Evolutionary conservation across 2,888 invertebrate species (phyloP).

Genomic region (Diabrotica balteata): DNA sequence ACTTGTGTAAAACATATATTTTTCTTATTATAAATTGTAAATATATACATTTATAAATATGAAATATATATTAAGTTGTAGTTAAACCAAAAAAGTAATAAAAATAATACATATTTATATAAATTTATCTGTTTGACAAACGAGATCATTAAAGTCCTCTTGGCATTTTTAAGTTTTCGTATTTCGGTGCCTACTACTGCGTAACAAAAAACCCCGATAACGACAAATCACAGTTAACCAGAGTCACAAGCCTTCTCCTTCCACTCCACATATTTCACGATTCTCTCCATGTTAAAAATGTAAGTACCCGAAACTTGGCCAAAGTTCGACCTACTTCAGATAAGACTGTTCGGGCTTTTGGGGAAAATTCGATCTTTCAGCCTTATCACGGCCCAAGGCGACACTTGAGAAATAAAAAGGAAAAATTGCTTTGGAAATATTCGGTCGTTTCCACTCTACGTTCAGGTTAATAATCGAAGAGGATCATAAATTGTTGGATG

Average conservation of each 20-base stretch:
- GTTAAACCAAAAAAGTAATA: no score
- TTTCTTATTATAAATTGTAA: no score
- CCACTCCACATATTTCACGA: conserved; percentile 14
- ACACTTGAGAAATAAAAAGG: conserved; percentile 46
- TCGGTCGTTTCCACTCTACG: conserved; percentile 38
- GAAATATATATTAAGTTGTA: no score
- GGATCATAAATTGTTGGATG: conserved; percentile 32
- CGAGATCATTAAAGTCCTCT: no score
- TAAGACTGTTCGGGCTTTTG: conserved; percentile 38
- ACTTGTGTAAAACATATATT: no score
- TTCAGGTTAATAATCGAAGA: conserved; percentile 38
- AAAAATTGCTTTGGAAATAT: conserved; percentile 48
- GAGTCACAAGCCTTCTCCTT: neutral
- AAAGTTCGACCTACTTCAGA: conserved; percentile 39
- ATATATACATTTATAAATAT: no score
- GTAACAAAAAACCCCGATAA: neutral
- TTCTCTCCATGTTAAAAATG: conserved; percentile 29
- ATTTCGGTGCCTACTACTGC: no score
- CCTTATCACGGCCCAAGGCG: conserved; percentile 44
- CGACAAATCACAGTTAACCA: neutral
- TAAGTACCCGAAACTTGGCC: conserved; percentile 32
- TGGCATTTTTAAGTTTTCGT: no score
- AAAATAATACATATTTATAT: no score
- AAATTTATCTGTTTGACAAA: no score
- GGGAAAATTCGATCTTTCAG: conserved; percentile 42